phyloP scores from a whole-genome alignment of 2,888 invertebrate genomes.

The Sicus ferrugineus region DNA sequence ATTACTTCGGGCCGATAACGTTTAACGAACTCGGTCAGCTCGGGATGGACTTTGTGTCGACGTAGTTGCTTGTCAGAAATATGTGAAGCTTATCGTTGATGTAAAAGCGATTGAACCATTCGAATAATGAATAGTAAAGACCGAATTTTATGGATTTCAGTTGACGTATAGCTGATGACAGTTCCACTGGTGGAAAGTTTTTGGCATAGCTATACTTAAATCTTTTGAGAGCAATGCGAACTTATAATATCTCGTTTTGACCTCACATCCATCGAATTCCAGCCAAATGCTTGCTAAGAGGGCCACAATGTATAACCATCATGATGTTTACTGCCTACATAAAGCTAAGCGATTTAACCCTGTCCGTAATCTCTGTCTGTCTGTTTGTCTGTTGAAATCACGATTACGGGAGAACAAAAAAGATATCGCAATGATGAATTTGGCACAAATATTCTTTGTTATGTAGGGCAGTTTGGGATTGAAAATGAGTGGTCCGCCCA shows the following conservation, averaged over 20 bases:
- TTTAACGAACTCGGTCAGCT: slow-evolving; percentile 79
- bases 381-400: no score
- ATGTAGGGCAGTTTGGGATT: no score
- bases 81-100: slow-evolving; percentile 72
- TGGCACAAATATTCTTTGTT: no score
- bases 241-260: slow-evolving; percentile 80
- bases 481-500: no score
- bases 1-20: slow-evolving; percentile 78
- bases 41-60: slow-evolving; percentile 78
- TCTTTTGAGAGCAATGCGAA: no score
- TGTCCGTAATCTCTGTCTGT: no score
- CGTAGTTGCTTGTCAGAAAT: slow-evolving; percentile 73
- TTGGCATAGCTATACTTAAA: no score
- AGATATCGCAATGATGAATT: no score
- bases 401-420: no score
- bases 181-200: no score
- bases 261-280: slow-evolving; percentile 84
- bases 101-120: slow-evolving; percentile 89
- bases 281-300: slow-evolving; percentile 81
- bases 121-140: slow-evolving; percentile 84
- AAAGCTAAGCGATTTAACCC: no score
- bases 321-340: slow-evolving; percentile 91
- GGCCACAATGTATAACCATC: slow-evolving; percentile 88
- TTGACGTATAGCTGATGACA: slow-evolving; percentile 73
- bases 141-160: slow-evolving; percentile 76